Base-by-base conservation (phyloP, 2,888 invertebrate genomes). In the Nudaria mundana region DNA sequence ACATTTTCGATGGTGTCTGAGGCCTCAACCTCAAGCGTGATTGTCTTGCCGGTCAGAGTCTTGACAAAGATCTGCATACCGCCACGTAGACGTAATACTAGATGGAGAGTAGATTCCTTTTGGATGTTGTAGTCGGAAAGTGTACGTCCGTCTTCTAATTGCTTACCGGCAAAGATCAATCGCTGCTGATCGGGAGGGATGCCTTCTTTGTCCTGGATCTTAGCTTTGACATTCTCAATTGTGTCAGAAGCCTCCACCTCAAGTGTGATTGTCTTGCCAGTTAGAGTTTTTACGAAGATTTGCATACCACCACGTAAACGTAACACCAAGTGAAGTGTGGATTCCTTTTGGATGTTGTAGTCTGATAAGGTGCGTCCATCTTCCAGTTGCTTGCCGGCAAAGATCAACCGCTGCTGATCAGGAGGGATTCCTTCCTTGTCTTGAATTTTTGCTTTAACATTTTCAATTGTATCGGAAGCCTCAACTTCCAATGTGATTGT, bases 1-100 rank as follows among this genome's bases (percentile, higher is more conserved):
- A 72, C 72, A 7, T 72, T 72, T 14, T 74, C 74, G 1, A 74
- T 74, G 0, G 73, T 73, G 34, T 74, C 74, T 0, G 72, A 67
- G 0, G 72, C 20, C 6, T 72, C 72, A 0, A 72, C 72, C 8
- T 72, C 72, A 0, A 72, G 14, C 0, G 72, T 72, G 3, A 72
- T 67, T 0, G 67, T 67, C 5, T 67, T 67, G 0, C 67, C 67
- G 3, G 67, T 67, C 5, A 67, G 15, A 0, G 67, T 67, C 1
- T 67, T 67, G 0, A 67, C 66, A 3, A 67, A 67, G 26, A 67
- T 67, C 30, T 67, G 66, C 67, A 67, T 66, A 30, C 67, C 67
- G 25, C 67, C 67, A 12, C 67, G 51, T 0, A 68, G 48, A 48
- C 67, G 65, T 0, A 70, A 13, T 0, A 70, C 69, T 0, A 70